These are phyloP conservation scores for Trachelus stipa DNA, from an alignment of 2,888 invertebrate genomes.

Conservation along the genomic window DNA sequence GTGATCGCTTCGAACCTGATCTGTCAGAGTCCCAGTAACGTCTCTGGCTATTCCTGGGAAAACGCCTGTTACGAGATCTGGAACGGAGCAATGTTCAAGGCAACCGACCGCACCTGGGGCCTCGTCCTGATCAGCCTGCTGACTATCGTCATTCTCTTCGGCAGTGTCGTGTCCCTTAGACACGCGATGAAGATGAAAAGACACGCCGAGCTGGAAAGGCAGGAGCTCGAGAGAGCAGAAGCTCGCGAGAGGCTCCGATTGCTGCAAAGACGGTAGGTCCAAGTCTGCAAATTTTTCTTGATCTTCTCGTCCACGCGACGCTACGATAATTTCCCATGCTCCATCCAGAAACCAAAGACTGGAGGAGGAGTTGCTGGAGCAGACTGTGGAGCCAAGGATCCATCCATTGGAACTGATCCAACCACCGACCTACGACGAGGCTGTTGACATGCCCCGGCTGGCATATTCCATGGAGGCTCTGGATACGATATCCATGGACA, in stretches of 20 bases:
- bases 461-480: slow-evolving; percentile 62
- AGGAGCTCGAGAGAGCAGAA: slow-evolving; percentile 71
- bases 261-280: slow-evolving; percentile 66
- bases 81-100: slow-evolving; percentile 59
- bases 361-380: slow-evolving; percentile 42
- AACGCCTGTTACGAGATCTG: slow-evolving; percentile 75
- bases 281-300: neutral
- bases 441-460: slow-evolving; percentile 79
- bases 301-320: neutral
- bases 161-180: slow-evolving; percentile 70
- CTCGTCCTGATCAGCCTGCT: slow-evolving; percentile 50
- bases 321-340: slow-evolving; percentile 10
- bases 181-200: slow-evolving; percentile 71
- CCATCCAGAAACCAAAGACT: slow-evolving; percentile 42
- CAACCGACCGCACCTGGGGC: slow-evolving; percentile 48
- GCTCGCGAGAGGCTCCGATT: slow-evolving; percentile 69
- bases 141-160: slow-evolving; percentile 68
- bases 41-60: slow-evolving; percentile 77
- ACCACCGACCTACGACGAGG: slow-evolving; percentile 83
- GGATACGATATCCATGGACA: slow-evolving; percentile 46
- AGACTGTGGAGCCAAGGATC: slow-evolving; percentile 69
- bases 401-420: slow-evolving; percentile 71
- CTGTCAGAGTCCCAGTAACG: slow-evolving; percentile 75
- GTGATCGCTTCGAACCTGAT: slow-evolving; percentile 69
- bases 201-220: slow-evolving; percentile 68